Percentiles rank a stretch among this genome's conserved stretches.
phyloP scores from a whole-genome alignment of 1,140 invertebrate species.

The Lanistes nyassanus region DNA sequence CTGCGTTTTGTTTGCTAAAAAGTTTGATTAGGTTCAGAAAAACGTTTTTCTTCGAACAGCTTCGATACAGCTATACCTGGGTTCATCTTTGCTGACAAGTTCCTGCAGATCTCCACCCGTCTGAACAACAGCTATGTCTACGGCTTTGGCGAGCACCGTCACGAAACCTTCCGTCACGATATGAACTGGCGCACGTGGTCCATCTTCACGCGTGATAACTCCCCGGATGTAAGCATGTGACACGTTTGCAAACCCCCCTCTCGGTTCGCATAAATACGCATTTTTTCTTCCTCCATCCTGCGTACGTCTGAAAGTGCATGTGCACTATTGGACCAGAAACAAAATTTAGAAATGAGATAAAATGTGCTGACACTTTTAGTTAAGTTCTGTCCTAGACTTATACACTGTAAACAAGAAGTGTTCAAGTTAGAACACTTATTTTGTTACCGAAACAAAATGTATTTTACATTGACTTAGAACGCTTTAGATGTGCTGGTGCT shows the following conservation, averaged over 20 bases:
- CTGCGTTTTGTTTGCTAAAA: not conserved
- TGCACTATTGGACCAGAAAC: not conserved
- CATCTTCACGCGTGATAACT: slow-evolving; percentile 56
- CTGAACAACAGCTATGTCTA: slow-evolving; percentile 60
- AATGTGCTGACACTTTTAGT: too few relatives aligned
- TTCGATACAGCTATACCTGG: slow-evolving; percentile 64
- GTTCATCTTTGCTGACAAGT: slow-evolving; percentile 63
- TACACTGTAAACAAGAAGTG: too few relatives aligned
- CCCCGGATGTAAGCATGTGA: slow-evolving; percentile 37
- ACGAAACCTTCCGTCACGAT: slow-evolving; percentile 56
- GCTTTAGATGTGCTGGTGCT: too few relatives aligned
- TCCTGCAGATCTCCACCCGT: slow-evolving; percentile 63
- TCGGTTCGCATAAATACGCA: too few relatives aligned
- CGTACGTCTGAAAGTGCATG: too few relatives aligned
- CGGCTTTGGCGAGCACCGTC: slow-evolving; percentile 67
- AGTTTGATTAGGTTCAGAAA: not conserved
- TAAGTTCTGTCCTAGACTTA: too few relatives aligned
- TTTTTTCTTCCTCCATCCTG: too few relatives aligned
- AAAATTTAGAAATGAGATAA: too few relatives aligned
- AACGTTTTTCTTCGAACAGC: slow-evolving; percentile 22
- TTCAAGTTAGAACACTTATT: too few relatives aligned
- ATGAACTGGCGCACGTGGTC: slow-evolving; percentile 60
- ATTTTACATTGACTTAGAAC: too few relatives aligned
- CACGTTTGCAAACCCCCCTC: too few relatives aligned
- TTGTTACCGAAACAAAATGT: too few relatives aligned